Evolutionary conservation across 2,113 vertebrate genomes (phyloP).

Genomic region (Larimichthys polyactis): DNA sequence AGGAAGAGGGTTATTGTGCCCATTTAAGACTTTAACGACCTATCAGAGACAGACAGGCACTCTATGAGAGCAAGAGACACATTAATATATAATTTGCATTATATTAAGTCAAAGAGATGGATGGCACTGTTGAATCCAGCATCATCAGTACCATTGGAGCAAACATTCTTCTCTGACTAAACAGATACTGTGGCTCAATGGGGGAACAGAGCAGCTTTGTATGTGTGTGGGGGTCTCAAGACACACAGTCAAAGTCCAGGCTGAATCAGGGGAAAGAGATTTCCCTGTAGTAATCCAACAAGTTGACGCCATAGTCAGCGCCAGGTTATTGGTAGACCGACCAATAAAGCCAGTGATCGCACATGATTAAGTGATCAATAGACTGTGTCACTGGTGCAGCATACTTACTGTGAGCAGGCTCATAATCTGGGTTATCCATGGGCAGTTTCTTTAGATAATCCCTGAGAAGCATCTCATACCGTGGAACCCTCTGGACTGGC

Average conservation of each 20-base stretch:
- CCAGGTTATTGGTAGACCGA: background rate
- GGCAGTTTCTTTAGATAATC: slow-evolving; percentile 91
- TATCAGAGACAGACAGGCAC: background rate
- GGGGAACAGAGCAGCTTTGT: slow-evolving; percentile 59
- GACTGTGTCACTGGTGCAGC: fast-evolving
- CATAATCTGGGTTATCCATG: slow-evolving; percentile 79
- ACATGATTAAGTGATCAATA: background rate
- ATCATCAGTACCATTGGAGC: slow-evolving; percentile 55
- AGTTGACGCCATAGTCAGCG: background rate
- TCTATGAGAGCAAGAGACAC: background rate
- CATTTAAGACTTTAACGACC: background rate
- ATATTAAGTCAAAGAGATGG: background rate
- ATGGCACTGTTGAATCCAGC: background rate
- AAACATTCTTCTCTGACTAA: slow-evolving; percentile 26
- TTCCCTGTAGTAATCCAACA: slow-evolving; percentile 44
- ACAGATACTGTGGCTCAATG: slow-evolving; percentile 23
- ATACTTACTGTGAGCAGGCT: slow-evolving; percentile 86
- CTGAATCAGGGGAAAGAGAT: slow-evolving; percentile 64
- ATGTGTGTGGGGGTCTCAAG: slow-evolving; percentile 30
- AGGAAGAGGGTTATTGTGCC: background rate
- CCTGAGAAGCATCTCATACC: slow-evolving; percentile 91
- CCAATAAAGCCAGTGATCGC: background rate
- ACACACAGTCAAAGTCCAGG: slow-evolving; percentile 60
- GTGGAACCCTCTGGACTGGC: slow-evolving; percentile 92
- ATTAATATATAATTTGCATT: background rate